Evolutionary conservation across 2,888 invertebrate species (phyloP), one percentile per base, ranked within the genome.

Genomic region (Arge pagana): DNA sequence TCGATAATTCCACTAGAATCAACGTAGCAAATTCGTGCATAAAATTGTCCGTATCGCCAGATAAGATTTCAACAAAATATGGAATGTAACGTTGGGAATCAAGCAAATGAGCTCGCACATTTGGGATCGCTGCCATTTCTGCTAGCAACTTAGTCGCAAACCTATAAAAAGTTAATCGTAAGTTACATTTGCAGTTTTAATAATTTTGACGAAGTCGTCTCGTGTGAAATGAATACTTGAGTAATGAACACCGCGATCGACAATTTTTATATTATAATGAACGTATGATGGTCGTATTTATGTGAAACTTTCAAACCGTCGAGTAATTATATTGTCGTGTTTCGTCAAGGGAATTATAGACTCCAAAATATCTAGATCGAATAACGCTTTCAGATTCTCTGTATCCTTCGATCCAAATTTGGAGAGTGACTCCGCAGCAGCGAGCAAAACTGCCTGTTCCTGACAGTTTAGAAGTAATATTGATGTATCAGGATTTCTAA

Each of bases 11-110:
- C 1, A 81, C 72, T 7, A 83, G 59, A 8, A 81, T 79, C 11
- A 80, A 59, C 0, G 82, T 81, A 0, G 81, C 78, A 54, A 81
- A 83, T 66, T 83, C 83, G 48, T 81, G 67, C 30, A 83, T 79
- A 51, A 80, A 82, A 0, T 77, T 64, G 53, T 83, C 83, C 59
- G 59, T 39, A 48, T 81, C 81, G 68, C 78, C 78, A 0, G 61
- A 67, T 21, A 82, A 59, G 67, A 81, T 72, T 24, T 68, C 70
- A 7, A 77, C 72, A 19, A 82, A 78, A 58, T 75, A 76, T 53
- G 71, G 73, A 55, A 82, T 64, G 57, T 81, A 79, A 39, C 68
- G 66, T 2, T 77, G 55, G 28, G 78, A 68, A 0, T 58, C 65
- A 26, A 82, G 58, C 10, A 83, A 77, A 55, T 79, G 78, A 43